Percentiles rank a stretch among this genome's conserved stretches.
These are phyloP conservation scores for Chloroceryle inda DNA, from an alignment of 2,797 vertebrate genomes.

Conservation along the genomic window DNA sequence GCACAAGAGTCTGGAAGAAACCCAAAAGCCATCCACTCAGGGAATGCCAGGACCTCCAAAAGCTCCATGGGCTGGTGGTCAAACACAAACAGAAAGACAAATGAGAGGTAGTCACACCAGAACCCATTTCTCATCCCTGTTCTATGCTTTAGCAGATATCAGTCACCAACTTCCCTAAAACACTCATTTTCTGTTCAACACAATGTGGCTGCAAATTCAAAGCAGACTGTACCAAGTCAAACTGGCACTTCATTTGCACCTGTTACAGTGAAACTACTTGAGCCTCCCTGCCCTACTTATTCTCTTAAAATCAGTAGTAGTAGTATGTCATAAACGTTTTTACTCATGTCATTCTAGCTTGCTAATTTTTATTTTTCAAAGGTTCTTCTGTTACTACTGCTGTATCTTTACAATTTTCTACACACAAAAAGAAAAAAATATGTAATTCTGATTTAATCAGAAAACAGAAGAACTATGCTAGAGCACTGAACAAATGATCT, in stretches of 20 bases:
- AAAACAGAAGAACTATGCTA: conserved; percentile 53
- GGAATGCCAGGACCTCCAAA: conserved; percentile 71
- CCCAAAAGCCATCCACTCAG: conserved; percentile 55
- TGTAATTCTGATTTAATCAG: conserved; percentile 66
- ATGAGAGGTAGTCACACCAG: conserved; percentile 15
- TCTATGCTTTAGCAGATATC: conserved; percentile 27
- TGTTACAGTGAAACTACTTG: conserved; percentile 71
- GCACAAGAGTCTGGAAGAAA: conserved; percentile 45
- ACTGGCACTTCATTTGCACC: conserved; percentile 71
- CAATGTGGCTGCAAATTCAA: conserved; percentile 50
- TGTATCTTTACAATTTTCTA: conserved; percentile 32
- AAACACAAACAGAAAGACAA: conserved; percentile 69
- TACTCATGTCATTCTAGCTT: conserved; percentile 13
- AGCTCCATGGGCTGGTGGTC: conserved; percentile 67
- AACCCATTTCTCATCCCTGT: conserved; percentile 38
- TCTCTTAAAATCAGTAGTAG: no score
- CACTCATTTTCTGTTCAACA: conserved; percentile 9
- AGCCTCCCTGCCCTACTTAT: background rate
- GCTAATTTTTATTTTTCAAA: conserved; percentile 27
- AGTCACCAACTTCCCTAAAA: conserved; percentile 23
- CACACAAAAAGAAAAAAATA: conserved; percentile 24
- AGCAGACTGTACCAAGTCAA: background rate
- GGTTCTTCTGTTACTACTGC: conserved; percentile 1
- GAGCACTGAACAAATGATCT: conserved; percentile 73
- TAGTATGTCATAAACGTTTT: conserved; percentile 31